These are phyloP conservation scores for Aplodontia rufa DNA, from an alignment of 2,113 vertebrate species.

Conservation along the genomic window DNA sequence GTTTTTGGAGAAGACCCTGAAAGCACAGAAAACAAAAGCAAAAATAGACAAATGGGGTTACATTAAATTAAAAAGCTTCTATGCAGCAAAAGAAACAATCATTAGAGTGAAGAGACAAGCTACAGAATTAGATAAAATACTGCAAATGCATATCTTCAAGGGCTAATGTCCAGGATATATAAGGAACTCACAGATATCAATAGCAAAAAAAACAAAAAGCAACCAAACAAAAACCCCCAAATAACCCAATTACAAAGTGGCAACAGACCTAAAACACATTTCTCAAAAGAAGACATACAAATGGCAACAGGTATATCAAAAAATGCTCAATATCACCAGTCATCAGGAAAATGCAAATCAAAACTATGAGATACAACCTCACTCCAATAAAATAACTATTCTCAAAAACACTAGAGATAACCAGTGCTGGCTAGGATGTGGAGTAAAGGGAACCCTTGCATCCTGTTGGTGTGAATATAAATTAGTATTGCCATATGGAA, in stretches of 20 bases:
- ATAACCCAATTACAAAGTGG: background rate
- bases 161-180: background rate
- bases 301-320: background rate
- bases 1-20: background rate
- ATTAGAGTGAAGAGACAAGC: background rate
- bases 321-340: background rate
- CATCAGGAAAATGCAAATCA: background rate
- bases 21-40: background rate
- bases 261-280: background rate
- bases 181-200: background rate
- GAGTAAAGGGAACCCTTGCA: background rate
- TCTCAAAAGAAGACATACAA: background rate
- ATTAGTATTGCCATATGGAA: no score
- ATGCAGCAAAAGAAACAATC: background rate
- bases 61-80: background rate
- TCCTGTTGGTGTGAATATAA: background rate
- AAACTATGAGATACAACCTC: background rate
- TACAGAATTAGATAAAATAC: background rate
- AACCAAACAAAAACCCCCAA: no score
- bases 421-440: background rate
- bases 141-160: background rate
- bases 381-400: background rate
- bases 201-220: background rate
- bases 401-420: background rate
- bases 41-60: background rate